Conservation (phyloP, 23 tunicate species). For the Diplosoma virens region DNA sequence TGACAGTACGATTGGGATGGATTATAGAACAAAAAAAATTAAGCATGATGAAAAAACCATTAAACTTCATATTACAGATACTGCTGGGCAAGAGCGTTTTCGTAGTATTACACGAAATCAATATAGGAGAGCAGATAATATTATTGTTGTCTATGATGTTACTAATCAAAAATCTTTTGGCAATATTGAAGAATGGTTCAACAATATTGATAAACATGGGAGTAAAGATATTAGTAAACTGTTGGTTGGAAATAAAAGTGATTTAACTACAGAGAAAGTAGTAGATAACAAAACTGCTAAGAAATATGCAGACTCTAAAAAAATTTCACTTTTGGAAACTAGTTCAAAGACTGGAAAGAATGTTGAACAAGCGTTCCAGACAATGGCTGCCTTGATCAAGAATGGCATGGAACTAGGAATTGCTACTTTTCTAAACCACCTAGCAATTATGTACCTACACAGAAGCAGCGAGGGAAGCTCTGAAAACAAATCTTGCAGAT, state of each 20-base stretch:
- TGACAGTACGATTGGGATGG: too few relatives aligned
- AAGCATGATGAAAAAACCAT: too few relatives aligned
- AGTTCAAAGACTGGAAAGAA: constrained; percentile 95
- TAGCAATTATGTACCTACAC: constrained; percentile 65
- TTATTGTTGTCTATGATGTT: constrained; percentile 99
- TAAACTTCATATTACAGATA: too few relatives aligned
- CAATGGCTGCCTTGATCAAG: constrained; percentile 98
- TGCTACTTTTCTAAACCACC: constrained; percentile 80
- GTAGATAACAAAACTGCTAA: constrained; percentile 99
- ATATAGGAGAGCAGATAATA: constrained; percentile 98
- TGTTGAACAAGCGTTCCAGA: constrained; percentile 98
- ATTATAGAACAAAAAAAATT: too few relatives aligned
- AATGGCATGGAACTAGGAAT: constrained; percentile 99
- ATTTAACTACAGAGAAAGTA: constrained; percentile 96
- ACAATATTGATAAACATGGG: constrained; percentile 94
- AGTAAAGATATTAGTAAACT: constrained; percentile 95
- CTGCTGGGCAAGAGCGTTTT: constrained; percentile 98
- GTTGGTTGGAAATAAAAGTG: constrained; percentile 99
- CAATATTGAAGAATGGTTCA: constrained; percentile 99
- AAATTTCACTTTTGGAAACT: constrained; percentile 97
- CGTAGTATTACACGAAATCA: constrained; percentile 96
- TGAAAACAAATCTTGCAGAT: constrained; percentile 78
- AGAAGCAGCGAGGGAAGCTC: constrained; percentile 82
- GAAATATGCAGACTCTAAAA: constrained; percentile 98
- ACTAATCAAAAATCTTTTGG: constrained; percentile 99